These are phyloP conservation scores for Synergus umbraculus DNA, from an alignment of 2,888 invertebrate species.

Conservation along the genomic window DNA sequence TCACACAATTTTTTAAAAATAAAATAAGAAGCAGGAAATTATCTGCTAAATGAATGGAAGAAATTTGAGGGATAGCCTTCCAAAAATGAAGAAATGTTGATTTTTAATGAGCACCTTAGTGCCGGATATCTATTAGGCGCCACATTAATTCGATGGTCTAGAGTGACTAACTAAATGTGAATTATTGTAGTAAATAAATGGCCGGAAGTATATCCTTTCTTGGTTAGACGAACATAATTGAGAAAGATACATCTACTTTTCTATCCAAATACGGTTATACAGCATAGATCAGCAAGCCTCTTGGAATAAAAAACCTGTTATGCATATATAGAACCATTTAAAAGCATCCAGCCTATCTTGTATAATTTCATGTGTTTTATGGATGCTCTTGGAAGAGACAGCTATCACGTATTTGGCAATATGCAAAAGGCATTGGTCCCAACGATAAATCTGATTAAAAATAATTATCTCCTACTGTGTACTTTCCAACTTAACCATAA, in stretches of 20 bases:
- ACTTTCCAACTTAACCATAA: background rate
- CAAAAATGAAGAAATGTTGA: no score
- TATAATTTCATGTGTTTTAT: background rate
- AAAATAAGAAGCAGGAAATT: no score
- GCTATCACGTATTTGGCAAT: background rate
- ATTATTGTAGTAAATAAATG: conserved; percentile 3
- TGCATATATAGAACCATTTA: conserved; percentile 29
- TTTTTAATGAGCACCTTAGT: no score
- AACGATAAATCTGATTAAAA: background rate
- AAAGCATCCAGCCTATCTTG: conserved; percentile 12
- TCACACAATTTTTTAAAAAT: no score
- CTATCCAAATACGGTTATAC: conserved; percentile 30
- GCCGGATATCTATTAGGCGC: background rate
- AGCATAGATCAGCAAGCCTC: conserved; percentile 22
- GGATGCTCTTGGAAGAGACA: background rate
- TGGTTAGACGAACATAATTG: conserved; percentile 21
- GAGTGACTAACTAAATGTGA: conserved; percentile 15
- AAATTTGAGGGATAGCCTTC: no score
- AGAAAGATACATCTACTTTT: conserved; percentile 28
- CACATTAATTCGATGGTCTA: background rate
- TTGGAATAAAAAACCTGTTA: conserved; percentile 37
- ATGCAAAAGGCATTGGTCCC: background rate
- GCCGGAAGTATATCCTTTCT: conserved; percentile 23
- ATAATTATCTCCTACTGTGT: background rate
- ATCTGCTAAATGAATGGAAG: no score